Evolutionary conservation across 2,888 invertebrate species (phyloP).

Genomic region (Argyra leucocephala): DNA sequence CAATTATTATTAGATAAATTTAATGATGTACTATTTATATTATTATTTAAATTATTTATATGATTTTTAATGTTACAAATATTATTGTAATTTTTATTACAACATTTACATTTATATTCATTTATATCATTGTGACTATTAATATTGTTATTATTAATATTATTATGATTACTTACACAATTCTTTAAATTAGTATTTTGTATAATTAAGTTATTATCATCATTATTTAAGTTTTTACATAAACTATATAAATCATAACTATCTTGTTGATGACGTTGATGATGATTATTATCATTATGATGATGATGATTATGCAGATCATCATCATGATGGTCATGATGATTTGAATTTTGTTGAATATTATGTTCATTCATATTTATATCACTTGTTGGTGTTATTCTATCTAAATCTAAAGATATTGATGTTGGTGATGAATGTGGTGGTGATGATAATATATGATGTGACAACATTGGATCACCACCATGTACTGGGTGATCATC

Average conservation of each 20-base stretch:
- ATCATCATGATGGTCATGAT: conserved; percentile 9
- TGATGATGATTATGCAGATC: conserved; percentile 8
- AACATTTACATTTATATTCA: conserved; percentile 16
- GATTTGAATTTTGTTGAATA: conserved; percentile 18
- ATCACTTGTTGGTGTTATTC: conserved; percentile 7
- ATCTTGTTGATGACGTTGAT: conserved; percentile 15
- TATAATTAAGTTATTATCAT: neutral
- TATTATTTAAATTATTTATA: conserved; percentile 19
- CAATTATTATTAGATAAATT: conserved; percentile 17
- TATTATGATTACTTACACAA: neutral
- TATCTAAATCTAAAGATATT: conserved; percentile 18
- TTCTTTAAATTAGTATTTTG: neutral
- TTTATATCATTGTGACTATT: conserved; percentile 20
- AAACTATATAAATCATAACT: neutral
- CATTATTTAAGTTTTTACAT: neutral
- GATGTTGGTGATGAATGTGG: conserved; percentile 42
- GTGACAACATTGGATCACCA: conserved; percentile 56
- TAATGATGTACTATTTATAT: conserved; percentile 19
- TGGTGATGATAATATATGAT: conserved; percentile 40
- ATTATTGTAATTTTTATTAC: conserved; percentile 22
- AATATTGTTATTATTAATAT: conserved; percentile 14
- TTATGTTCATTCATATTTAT: conserved; percentile 12
- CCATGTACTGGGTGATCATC: conserved; percentile 52
- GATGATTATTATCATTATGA: conserved; percentile 16
- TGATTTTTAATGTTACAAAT: conserved; percentile 15